Conservation (phyloP, 2,888 invertebrate species). For the Melanophora roralis region DNA sequence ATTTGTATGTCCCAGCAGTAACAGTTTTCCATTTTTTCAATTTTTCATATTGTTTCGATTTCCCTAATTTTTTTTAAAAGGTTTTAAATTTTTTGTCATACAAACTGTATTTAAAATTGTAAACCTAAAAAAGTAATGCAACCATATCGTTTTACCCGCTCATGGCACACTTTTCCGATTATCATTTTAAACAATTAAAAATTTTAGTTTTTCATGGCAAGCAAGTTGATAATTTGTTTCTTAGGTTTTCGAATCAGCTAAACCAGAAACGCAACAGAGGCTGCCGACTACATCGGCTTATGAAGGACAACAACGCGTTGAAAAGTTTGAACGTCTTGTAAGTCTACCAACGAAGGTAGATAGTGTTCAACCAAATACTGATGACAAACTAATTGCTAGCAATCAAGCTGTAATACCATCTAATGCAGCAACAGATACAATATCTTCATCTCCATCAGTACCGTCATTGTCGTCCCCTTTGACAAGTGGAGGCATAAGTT, state of each 20-base stretch:
- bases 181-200: no score
- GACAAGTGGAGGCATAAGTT: slow-evolving; percentile 22
- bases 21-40: no score
- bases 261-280: slow-evolving; percentile 67
- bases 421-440: slow-evolving; percentile 31
- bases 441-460: slow-evolving; percentile 35
- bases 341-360: slow-evolving; percentile 66
- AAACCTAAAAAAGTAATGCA: no score
- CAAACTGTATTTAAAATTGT: no score
- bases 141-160: no score
- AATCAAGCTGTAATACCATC: slow-evolving; percentile 26
- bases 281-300: slow-evolving; percentile 30
- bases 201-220: no score
- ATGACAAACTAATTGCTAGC: slow-evolving; percentile 52
- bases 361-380: slow-evolving; percentile 65
- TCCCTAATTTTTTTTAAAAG: no score
- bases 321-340: slow-evolving; percentile 73
- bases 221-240: neutral
- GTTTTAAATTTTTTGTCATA: no score
- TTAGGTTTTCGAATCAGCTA: slow-evolving; percentile 73
- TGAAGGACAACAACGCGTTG: slow-evolving; percentile 63
- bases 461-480: slow-evolving; percentile 17
- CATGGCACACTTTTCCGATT: no score
- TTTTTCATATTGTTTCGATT: no score
- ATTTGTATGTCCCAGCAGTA: no score